Evolutionary conservation across 2,888 invertebrate species (phyloP), one percentile per base, ranked within the genome.

Genomic region (Megamerina dolium): DNA sequence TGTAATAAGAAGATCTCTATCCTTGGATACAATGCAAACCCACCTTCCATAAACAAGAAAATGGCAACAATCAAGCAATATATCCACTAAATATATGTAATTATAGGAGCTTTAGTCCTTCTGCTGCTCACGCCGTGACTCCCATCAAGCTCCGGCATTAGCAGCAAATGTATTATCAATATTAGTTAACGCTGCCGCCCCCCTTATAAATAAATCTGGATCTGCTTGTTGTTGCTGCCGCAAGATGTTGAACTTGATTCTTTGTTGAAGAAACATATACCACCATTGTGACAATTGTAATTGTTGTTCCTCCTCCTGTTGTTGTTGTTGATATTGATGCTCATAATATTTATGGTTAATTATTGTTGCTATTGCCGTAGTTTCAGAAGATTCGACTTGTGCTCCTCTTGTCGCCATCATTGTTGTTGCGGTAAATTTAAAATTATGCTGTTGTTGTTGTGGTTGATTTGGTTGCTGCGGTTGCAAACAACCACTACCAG

Each of bases 251-350:
- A 36, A 38, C 13, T 38, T 40, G 23, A 59, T 63, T 41, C 63
- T 67, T 50, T 66, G 67, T 45, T 68, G 68, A 58, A 68, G 59
- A 54, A 68, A 54, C 58, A 64, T 64, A 45, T 66, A 63, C 68
- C 68, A 68, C 66, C 66, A 67, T 42, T 66, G 51, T 3, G 63
- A 65, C 26, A 67, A 53, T 37, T 60, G 62, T 38, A 64, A 36
- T 52, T 62, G 59, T 36, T 57, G 56, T n/a, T n/a, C n/a, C n/a
- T n/a, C n/a, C n/a, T n/a, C n/a, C n/a, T n/a, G n/a, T n/a, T 48
- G 48, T 43, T 32, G 33, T 39, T 17, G 26, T 27, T 6, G 23
- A 19, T 20, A 45, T 16, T 43, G 37, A 30, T 38, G 31, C 27
- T 41, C 39, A 12, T n/a, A n/a, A n/a, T n/a, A n/a, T 36, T 49